phyloP scores from a whole-genome alignment of 2,888 invertebrate genomes.

The Tipula unca region DNA sequence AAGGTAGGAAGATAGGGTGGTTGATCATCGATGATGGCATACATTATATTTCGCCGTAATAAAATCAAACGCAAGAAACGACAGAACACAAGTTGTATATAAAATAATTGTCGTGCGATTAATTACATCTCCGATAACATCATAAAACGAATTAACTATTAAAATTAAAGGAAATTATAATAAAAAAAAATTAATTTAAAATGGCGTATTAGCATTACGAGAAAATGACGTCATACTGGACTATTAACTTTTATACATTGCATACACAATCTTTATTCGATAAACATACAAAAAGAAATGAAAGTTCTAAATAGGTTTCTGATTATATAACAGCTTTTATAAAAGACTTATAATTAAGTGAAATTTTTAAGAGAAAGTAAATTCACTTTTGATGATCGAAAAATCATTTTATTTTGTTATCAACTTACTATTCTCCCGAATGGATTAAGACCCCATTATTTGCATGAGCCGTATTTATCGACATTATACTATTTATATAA shows the following conservation, averaged over 20 bases:
- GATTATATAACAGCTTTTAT: neutral
- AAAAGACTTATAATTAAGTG: neutral
- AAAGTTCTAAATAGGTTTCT: neutral
- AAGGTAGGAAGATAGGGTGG: neutral
- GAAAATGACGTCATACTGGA: neutral
- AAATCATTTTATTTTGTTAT: neutral
- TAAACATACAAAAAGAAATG: too few relatives aligned
- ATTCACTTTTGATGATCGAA: neutral
- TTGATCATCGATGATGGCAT: neutral
- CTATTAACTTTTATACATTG: neutral
- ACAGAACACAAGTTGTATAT: neutral
- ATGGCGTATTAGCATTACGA: neutral
- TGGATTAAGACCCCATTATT: slow-evolving; percentile 92
- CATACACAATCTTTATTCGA: neutral
- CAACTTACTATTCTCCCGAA: slow-evolving; percentile 87
- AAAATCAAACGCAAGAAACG: neutral
- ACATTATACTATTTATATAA: slow-evolving; percentile 54
- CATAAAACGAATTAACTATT: neutral
- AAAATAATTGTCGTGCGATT: slow-evolving; percentile 24
- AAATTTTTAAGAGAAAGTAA: neutral
- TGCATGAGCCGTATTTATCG: slow-evolving; percentile 91
- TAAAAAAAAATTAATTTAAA: neutral
- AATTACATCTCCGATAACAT: slow-evolving; percentile 14
- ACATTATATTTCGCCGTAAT: neutral
- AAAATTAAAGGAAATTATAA: neutral